Evolutionary conservation across 2,113 vertebrate genomes (phyloP).

Genomic region (Hypomesus transpacificus): DNA sequence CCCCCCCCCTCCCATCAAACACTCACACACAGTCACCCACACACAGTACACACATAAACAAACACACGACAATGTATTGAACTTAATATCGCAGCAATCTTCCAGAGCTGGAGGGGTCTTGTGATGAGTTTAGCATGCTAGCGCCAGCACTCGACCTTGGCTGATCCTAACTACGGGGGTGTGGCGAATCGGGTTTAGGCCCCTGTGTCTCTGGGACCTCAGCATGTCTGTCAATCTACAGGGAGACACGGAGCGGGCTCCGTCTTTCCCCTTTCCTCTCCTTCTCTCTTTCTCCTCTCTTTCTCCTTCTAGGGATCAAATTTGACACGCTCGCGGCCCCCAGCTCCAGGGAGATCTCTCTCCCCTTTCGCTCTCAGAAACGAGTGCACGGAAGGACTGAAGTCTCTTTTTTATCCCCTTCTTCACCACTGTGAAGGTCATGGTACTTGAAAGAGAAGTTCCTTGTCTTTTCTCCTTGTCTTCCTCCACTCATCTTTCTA

Average conservation of each 20-base stretch:
- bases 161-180: background rate
- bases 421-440: conserved; percentile 2
- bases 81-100: no score
- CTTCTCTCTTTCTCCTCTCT: background rate
- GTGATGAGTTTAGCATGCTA: background rate
- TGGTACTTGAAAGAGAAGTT: background rate
- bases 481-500: background rate
- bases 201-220: conserved; percentile 9
- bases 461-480: background rate
- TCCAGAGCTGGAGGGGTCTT: no score
- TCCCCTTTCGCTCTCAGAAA: background rate
- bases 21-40: no score
- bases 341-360: conserved; percentile 1
- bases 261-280: background rate
- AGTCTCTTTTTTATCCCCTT: background rate
- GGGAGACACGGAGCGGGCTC: background rate
- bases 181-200: conserved; percentile 2
- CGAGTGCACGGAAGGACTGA: background rate
- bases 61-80: no score
- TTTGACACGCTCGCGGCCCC: conserved; percentile 1
- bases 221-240: conserved; percentile 9
- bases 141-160: background rate
- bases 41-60: no score
- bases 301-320: conserved; percentile 8
- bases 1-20: no score